phyloP scores from a whole-genome alignment of 2,113 vertebrate species.

The Megaceryle maxima region DNA sequence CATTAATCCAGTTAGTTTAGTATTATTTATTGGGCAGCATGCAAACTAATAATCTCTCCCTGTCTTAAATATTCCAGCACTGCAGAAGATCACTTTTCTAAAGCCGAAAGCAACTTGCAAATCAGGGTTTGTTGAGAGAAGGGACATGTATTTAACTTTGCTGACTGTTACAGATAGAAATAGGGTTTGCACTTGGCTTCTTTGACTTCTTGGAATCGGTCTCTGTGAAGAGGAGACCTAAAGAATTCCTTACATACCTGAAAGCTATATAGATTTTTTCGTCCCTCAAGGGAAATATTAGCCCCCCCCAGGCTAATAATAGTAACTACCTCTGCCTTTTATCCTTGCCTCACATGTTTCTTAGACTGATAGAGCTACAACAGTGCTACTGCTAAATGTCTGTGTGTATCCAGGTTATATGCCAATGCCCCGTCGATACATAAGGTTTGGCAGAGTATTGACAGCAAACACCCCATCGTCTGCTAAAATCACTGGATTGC shows the following conservation, averaged over 20 bases:
- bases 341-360: not conserved
- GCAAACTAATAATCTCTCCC: not conserved
- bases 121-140: not conserved
- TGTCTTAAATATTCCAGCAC: not conserved
- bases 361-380: not conserved
- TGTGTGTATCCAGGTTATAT: rapidly evolving
- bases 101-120: not conserved
- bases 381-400: not conserved
- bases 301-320: not conserved
- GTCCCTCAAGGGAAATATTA: too few species aligned
- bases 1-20: not conserved
- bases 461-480: not conserved
- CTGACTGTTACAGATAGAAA: not conserved
- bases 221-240: not conserved
- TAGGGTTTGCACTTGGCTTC: not conserved
- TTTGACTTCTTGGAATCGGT: not conserved
- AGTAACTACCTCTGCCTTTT: not conserved
- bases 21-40: not conserved
- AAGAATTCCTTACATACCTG: not conserved
- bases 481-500: not conserved
- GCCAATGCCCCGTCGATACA: rapidly evolving
- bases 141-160: not conserved
- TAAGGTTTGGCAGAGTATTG: not conserved
- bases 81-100: not conserved
- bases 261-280: not conserved